Evolutionary conservation across 2,797 vertebrate genomes (phyloP).

Genomic region (Hipposideros larvatus): DNA sequence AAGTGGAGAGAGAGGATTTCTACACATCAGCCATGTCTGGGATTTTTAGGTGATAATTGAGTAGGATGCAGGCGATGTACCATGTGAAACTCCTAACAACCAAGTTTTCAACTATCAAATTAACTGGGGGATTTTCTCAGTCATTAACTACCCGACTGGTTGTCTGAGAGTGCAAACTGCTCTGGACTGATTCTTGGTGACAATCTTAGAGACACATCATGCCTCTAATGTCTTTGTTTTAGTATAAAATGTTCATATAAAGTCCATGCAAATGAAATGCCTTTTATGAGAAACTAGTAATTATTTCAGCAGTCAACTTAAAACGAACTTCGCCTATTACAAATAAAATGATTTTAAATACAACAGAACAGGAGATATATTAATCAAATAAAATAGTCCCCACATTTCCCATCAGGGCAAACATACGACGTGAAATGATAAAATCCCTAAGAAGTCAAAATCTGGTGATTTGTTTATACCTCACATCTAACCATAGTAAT

Average conservation of each 20-base stretch:
- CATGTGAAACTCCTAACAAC: background rate
- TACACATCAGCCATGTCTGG: background rate
- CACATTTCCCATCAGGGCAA: background rate
- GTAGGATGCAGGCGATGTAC: background rate
- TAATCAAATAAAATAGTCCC: background rate
- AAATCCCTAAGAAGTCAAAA: background rate
- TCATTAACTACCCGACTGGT: conserved; percentile 63
- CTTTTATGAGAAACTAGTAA: background rate
- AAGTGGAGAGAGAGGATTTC: conserved; percentile 1
- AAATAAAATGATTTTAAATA: background rate
- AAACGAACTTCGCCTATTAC: background rate
- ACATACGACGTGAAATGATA: background rate
- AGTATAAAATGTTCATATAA: background rate
- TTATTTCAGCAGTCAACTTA: background rate
- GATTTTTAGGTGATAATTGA: conserved; percentile 5
- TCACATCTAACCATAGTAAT: background rate
- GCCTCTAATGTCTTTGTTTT: conserved; percentile 46
- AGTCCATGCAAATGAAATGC: background rate
- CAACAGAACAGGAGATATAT: background rate
- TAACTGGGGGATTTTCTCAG: conserved; percentile 50
- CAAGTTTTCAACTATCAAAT: conserved; percentile 55
- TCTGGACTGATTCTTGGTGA: conserved; percentile 56
- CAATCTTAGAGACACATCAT: conserved; percentile 9
- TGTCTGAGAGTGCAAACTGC: conserved; percentile 36
- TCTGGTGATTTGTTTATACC: background rate